phyloP scores from a whole-genome alignment of 1,140 invertebrate genomes.

The Zaprionus africanus region DNA sequence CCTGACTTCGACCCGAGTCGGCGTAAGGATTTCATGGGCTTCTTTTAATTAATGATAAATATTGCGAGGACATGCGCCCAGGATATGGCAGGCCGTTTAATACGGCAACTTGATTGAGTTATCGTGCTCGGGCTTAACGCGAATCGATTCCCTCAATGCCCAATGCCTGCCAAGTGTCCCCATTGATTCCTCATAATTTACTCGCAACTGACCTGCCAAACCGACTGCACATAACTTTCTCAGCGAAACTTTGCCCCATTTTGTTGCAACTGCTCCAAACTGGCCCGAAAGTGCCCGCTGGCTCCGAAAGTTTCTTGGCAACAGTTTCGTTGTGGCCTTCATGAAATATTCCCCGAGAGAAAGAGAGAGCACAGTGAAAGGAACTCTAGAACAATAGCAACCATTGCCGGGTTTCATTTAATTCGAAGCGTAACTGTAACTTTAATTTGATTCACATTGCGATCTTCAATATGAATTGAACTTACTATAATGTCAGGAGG shows the following conservation, averaged over 20 bases:
- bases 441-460: neutral
- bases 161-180: conserved; percentile 2
- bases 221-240: neutral
- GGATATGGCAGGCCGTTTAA: conserved; percentile 32
- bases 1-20: conserved; percentile 38
- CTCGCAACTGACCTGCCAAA: conserved; percentile 3
- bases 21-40: conserved; percentile 47
- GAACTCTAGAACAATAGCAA: neutral
- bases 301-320: conserved; percentile 1
- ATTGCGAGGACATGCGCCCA: conserved; percentile 31
- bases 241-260: neutral
- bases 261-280: no score
- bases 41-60: conserved; percentile 78
- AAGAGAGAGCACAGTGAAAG: neutral
- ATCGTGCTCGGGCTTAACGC: conserved; percentile 3
- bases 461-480: neutral
- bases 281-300: neutral
- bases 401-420: neutral
- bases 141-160: neutral
- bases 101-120: conserved; percentile 39
- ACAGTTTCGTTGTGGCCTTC: conserved; percentile 1
- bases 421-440: neutral
- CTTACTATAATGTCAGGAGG: neutral
- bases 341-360: neutral
- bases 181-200: conserved; percentile 5